Evolutionary conservation across 2,888 invertebrate species (phyloP).

Genomic region (Lysandra coridon): DNA sequence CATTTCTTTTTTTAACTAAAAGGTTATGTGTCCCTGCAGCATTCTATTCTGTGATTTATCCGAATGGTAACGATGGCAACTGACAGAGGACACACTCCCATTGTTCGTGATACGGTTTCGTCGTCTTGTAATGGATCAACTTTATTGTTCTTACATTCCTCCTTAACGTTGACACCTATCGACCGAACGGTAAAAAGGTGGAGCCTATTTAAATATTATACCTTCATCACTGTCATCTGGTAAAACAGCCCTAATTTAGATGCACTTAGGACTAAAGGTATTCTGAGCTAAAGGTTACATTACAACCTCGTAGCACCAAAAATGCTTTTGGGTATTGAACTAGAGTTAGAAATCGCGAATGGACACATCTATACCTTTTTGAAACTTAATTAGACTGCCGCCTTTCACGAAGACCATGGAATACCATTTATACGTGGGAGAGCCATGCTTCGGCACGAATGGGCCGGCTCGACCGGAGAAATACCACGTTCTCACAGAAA

Average conservation of each 20-base stretch:
- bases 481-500: too few species aligned
- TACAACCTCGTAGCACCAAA: neutral
- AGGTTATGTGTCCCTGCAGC: neutral
- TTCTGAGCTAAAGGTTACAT: neutral
- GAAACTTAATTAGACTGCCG: neutral
- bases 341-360: too few species aligned
- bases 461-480: too few species aligned
- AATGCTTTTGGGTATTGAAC: too few species aligned
- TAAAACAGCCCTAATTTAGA: neutral
- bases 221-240: conserved; percentile 28
- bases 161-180: conserved; percentile 57
- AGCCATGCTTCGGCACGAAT: too few species aligned
- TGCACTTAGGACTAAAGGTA: neutral
- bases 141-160: conserved; percentile 68
- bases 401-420: neutral
- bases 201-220: conserved; percentile 59
- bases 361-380: too few species aligned
- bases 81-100: conserved; percentile 78
- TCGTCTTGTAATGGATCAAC: conserved; percentile 74
- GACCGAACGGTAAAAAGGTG: conserved; percentile 66
- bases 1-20: neutral
- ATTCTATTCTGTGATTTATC: conserved; percentile 50
- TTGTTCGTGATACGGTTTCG: conserved; percentile 77
- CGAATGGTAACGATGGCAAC: conserved; percentile 79
- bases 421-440: too few species aligned